Conservation (phyloP, 2,888 invertebrate genomes). For the Tuberolachnus salignus region DNA sequence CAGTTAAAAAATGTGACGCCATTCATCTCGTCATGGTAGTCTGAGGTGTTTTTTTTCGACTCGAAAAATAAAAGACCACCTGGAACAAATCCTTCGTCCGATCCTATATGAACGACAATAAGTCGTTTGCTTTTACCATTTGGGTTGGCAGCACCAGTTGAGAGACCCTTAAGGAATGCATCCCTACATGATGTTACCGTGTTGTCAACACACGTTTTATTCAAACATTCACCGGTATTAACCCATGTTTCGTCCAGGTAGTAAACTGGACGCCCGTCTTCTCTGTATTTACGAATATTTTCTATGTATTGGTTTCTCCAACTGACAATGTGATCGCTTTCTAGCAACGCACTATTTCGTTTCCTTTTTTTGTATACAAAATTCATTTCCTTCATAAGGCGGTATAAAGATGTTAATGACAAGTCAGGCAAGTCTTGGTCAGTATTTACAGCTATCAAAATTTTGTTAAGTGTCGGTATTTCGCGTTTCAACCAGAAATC, state of each 20-base stretch:
- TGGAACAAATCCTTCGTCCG: constrained; percentile 58
- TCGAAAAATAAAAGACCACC: constrained; percentile 58
- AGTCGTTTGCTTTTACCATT: constrained; percentile 36
- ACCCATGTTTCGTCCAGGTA: too few species aligned
- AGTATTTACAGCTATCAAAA: background rate
- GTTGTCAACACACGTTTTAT: background rate
- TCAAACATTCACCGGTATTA: background rate
- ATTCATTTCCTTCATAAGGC: background rate
- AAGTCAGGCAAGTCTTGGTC: background rate
- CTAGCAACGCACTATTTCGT: background rate
- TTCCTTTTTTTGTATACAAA: background rate
- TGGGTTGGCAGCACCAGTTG: background rate
- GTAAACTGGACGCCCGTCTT: constrained; percentile 26
- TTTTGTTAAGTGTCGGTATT: background rate
- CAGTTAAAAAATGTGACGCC: constrained; percentile 46
- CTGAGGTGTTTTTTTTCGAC: constrained; percentile 56
- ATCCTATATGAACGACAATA: constrained; percentile 47
- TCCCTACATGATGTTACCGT: too few species aligned
- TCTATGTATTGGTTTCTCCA: background rate
- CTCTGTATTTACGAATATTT: background rate
- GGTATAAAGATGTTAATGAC: background rate
- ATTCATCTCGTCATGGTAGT: constrained; percentile 59
- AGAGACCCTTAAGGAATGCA: too few species aligned
- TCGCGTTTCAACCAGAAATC: background rate
- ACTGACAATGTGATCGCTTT: background rate